Base-by-base conservation (phyloP, 2,888 invertebrate genomes). In the Scaptomyza tumidula region DNA sequence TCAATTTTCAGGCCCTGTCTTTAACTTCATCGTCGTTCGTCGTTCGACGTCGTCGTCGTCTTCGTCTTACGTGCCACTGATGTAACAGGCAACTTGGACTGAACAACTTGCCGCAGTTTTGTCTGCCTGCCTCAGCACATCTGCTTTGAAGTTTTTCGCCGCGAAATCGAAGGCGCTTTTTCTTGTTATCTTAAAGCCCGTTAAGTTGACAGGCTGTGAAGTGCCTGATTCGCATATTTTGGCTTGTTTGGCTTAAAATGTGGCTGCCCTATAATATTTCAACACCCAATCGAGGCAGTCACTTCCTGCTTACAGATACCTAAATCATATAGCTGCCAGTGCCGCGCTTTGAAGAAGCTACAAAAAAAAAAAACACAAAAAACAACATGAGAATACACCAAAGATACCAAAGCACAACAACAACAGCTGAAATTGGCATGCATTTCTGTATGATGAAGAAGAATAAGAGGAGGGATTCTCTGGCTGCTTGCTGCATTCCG, bases 401-500 rank as follows among this genome's bases (percentile, higher is more conserved):
- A 24, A 71, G 67, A 73, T 69, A 69, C 75, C 33, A 77, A 69
- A 66, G 44, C 60, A 59, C 58, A 74, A 62, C 56, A 68, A 62
- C 78, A 60, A 60, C 61, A 64, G 62, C 68, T 78, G 70, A 78
- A 78, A 70, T 87, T 76, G 71, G 80, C 74, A 66, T 80, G 75
- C 59, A 65, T 66, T 59, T 48, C 45, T 66, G 55, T 29, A n/a
- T 19, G 5, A 7, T 6, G 14, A 11, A 16, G 29, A 13, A 6
- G 11, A 10, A 6, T 31, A 6, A 6, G 7, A 33, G n/a, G 7
- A 27, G 27, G 19, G 49, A 54, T 54, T 49, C 41, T 65, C 59
- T 60, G 78, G 53, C 70, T 75, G 87, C 79, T 70, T 10, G 57
- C 48, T 63, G 70, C 77, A 87, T 86, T 80, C 86, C 89, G 88